Evolutionary conservation across 2,888 invertebrate genomes (phyloP).

Genomic region (Conomelus anceps): DNA sequence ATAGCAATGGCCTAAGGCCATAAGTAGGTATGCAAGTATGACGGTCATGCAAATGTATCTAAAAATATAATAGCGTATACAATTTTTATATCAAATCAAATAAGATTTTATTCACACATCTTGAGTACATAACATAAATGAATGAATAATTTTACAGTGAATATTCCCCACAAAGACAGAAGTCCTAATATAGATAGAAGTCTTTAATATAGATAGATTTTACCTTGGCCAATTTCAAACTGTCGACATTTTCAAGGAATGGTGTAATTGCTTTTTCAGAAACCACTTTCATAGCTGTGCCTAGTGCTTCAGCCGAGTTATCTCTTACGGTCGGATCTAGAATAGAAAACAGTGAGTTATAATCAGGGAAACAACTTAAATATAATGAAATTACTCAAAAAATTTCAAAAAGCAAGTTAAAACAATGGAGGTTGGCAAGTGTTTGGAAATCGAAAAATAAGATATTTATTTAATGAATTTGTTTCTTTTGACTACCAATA

Average conservation of each 20-base stretch:
- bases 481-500: no score
- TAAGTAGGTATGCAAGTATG: no score
- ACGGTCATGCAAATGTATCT: background rate
- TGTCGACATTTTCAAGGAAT: constrained; percentile 82
- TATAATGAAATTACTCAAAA: background rate
- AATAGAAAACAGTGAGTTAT: constrained; percentile 40
- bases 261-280: constrained; percentile 85
- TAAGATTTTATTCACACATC: no score
- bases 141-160: no score
- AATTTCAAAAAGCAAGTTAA: no score
- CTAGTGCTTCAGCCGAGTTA: constrained; percentile 85
- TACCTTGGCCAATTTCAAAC: constrained; percentile 81
- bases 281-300: constrained; percentile 87
- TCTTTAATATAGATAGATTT: background rate
- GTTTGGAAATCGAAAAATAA: no score
- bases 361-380: background rate
- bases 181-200: background rate
- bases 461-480: no score
- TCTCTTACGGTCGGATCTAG: constrained; percentile 90
- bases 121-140: no score
- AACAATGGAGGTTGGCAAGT: no score
- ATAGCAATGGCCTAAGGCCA: no score
- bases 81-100: no score
- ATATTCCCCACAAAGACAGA: background rate
- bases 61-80: background rate